Evolutionary conservation across 2,888 invertebrate species (phyloP).

Genomic region (Theretra japonica): DNA sequence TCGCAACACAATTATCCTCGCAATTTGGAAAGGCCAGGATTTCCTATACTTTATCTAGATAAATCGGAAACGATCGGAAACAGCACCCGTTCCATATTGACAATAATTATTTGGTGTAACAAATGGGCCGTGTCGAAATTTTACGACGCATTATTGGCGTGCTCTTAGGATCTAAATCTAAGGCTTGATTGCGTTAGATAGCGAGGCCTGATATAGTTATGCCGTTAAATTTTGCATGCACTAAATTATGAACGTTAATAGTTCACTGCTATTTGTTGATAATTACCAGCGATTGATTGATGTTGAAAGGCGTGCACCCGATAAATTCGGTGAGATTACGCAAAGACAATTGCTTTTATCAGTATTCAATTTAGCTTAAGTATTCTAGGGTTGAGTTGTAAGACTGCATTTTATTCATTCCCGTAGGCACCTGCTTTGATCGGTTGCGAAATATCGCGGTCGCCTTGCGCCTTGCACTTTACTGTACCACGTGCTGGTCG

Average conservation of each 20-base stretch:
- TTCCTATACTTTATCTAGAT: conserved; percentile 68
- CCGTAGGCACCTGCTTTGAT: conserved; percentile 57
- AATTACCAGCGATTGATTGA: conserved; percentile 50
- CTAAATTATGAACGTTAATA: conserved; percentile 42
- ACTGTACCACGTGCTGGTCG: conserved; percentile 48
- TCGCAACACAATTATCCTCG: conserved; percentile 74
- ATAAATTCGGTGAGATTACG: conserved; percentile 42
- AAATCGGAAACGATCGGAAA: conserved; percentile 71
- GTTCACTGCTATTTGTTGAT: conserved; percentile 34
- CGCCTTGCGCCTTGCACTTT: conserved; percentile 7
- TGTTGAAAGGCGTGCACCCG: conserved; percentile 42
- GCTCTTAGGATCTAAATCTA: conserved; percentile 63
- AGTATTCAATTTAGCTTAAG: conserved; percentile 26
- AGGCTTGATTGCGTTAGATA: conserved; percentile 57
- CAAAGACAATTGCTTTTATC: conserved; percentile 47
- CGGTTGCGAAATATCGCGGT: conserved; percentile 47
- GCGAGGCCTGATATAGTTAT: conserved; percentile 37
- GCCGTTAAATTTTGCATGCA: conserved; percentile 42
- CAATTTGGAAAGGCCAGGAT: conserved; percentile 72
- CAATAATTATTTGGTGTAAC: conserved; percentile 74
- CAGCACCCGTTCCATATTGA: conserved; percentile 62
- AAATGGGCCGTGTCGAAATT: conserved; percentile 65
- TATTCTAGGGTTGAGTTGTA: conserved; percentile 43
- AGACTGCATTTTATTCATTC: conserved; percentile 53
- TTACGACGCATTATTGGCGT: conserved; percentile 51